Evolutionary conservation across 1,140 invertebrate genomes (phyloP).

Genomic region (Hermetia illucens): DNA sequence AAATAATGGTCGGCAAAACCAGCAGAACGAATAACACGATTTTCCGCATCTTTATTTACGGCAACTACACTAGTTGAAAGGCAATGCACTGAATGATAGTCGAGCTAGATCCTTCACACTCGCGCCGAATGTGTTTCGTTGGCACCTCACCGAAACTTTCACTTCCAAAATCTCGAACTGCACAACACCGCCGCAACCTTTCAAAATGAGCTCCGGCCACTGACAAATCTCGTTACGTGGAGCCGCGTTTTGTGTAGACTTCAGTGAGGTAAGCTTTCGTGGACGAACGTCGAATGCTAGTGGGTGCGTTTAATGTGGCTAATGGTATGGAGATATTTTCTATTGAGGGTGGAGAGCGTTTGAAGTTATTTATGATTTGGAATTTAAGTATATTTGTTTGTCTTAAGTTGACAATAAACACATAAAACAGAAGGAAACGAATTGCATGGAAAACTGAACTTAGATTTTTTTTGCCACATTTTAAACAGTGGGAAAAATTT

Average conservation of each 20-base stretch:
- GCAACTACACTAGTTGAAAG: constrained; percentile 6
- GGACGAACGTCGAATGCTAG: not conserved
- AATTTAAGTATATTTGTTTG: constrained; percentile 3
- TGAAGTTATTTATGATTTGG: too few relatives aligned
- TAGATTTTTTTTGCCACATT: not conserved
- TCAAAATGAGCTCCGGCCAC: constrained; percentile 4
- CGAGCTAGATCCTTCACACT: constrained; percentile 9
- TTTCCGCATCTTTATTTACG: constrained; percentile 35
- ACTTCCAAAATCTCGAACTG: constrained; percentile 12
- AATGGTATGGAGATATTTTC: constrained; percentile 14
- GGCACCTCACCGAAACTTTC: constrained; percentile 12
- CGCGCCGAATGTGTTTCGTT: too few relatives aligned
- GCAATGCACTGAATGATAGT: constrained; percentile 4
- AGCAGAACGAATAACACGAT: constrained; percentile 39
- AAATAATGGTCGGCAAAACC: constrained; percentile 38
- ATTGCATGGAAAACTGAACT: not conserved
- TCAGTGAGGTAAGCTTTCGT: constrained; percentile 9
- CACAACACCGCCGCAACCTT: constrained; percentile 17
- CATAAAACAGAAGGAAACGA: constrained; percentile 5
- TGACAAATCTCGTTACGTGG: constrained; percentile 24
- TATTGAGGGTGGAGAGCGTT: too few relatives aligned
- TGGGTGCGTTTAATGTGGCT: constrained; percentile 12
- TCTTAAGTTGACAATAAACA: constrained; percentile 3
- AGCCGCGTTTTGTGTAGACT: constrained; percentile 17
- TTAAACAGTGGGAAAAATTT: not conserved